Base-by-base conservation (phyloP, 2,888 invertebrate genomes). In the Conomelus anceps region DNA sequence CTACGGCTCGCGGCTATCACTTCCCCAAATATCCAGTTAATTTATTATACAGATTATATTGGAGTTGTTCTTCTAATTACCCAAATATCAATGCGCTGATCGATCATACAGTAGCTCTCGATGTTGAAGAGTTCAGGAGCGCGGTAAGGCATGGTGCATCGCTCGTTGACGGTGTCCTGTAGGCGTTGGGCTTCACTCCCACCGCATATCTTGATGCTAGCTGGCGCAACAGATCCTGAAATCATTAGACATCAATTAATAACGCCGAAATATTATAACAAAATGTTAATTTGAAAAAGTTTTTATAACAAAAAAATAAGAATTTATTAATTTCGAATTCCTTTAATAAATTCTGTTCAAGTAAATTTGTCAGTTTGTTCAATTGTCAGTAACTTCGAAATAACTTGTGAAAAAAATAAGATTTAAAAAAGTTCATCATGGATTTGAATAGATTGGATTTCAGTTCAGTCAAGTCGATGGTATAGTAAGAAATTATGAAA, bases 91-190 rank as follows among this genome's bases (percentile, higher is more conserved):
- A 97, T 97, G 91, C 97, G 94, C 93, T 98, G 97, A 93, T 97
- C 97, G 89, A 98, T 95, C 92, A 96, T 95, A 92, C 96, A 95
- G 92, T 97, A 96, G 90, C 96, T 96, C 93, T 97, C 96, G 13
- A 98, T 97, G 91, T 96, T 96, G 92, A 98, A 98, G 88, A 98
- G 93, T 93, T 98, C 98, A 0, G 98, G 98, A 0, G 98, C 97
- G 91, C 97, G 94, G 92, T 97, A 98, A 3, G 97, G 96, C 96
- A 98, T 98, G 23, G 97, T 97, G 93, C 97, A 97, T 90, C 96
- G 94, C 93, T 98, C 97, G 88, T 96, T 97, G 0, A 98, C 98
- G 88, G 95, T 93, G 92, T 98, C 98, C 93, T 97, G 95, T 85
- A 96, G 93, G 26, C 94, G 94, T 92, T 96, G 96, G 0, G 96